Conservation (phyloP, 2,888 invertebrate genomes). For the Adelphocoris suturalis region DNA sequence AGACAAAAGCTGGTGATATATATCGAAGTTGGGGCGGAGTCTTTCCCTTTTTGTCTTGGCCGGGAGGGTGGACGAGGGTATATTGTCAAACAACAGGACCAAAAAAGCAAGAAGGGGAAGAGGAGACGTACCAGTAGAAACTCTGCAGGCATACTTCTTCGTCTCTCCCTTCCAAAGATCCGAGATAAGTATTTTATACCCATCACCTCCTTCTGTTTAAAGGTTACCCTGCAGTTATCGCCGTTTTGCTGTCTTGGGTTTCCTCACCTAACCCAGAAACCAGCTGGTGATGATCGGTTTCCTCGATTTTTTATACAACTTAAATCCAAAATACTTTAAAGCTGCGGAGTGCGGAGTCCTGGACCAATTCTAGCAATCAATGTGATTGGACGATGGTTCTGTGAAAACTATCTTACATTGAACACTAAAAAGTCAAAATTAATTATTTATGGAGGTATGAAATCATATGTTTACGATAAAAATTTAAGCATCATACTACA, state of each 20-base stretch:
- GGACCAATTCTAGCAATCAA: too few species aligned
- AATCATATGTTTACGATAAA: too few species aligned
- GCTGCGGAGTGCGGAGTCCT: too few species aligned
- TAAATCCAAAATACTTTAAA: too few species aligned
- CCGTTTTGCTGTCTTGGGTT: background rate
- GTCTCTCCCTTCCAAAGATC: background rate
- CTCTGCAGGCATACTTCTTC: conserved; percentile 44
- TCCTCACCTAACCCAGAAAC: too few species aligned
- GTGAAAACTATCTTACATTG: too few species aligned
- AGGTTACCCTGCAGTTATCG: background rate
- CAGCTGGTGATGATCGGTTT: too few species aligned
- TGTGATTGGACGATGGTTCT: too few species aligned
- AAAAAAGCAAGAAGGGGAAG: conserved; percentile 7
- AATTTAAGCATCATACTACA: too few species aligned
- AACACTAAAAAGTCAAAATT: too few species aligned
- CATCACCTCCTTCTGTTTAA: background rate
- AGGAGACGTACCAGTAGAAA: conserved; percentile 41
- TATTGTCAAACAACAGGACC: conserved; percentile 56
- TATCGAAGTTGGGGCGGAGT: conserved; percentile 5
- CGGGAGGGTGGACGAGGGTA: conserved; percentile 21
- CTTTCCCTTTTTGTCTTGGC: background rate
- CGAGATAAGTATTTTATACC: conserved; percentile 38
- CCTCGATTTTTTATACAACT: too few species aligned
- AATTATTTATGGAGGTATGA: too few species aligned
- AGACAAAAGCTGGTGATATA: conserved; percentile 63